Evolutionary conservation across 2,113 vertebrate species (phyloP), one percentile per base, ranked within the genome.

Genomic region (Ammodytes dubius): DNA sequence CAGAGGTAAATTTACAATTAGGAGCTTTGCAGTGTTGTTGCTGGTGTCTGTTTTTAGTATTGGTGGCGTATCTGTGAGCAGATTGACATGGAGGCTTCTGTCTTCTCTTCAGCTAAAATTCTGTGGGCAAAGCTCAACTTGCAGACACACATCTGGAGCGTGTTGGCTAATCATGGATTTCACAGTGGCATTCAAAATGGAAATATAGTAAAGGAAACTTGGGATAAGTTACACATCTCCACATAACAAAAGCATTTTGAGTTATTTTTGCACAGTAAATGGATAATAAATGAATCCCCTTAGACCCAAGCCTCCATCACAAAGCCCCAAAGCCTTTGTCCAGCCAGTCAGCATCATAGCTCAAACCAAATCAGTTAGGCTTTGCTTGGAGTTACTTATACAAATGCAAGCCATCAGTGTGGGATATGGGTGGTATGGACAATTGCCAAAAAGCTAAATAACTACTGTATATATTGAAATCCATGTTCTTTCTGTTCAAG

Each of bases 81-180:
- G 73, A 74, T 40, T 83, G 57, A 27, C 14, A 74, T 40, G 14
- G 17, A 52, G n/a, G 39, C 64, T 77, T 57, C 5, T 77, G 52
- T 7, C 27, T 67, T 83, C 56, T 61, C 35, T 59, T 60, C 53
- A 59, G 64, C 12, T 8, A 11, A 13, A 4, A 50, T 27, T 52
- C 53, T 67, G 39, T 53, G 35, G 27, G 37, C 15, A 19, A 74
- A 68, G 12, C 60, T 53, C 1, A 6, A 43, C 66, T 73, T 67
- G 56, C 35, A 79, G 59, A 86, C 59, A 61, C 60, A 83, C 83
- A 89, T 87, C 87, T 86, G 69, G 77, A 85, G 79, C 35, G 0
- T 77, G 61, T 79, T 83, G 73, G 54, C 8, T 70, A 65, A 73
- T 81, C 39, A 57, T 66, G 6, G 42, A 83, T 86, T 78, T 87